A percentile compares a stretch with the other conserved stretches of the same genome.
phyloP scores from a whole-genome alignment of 2,797 vertebrate species.

The Gambelia wislizenii region DNA sequence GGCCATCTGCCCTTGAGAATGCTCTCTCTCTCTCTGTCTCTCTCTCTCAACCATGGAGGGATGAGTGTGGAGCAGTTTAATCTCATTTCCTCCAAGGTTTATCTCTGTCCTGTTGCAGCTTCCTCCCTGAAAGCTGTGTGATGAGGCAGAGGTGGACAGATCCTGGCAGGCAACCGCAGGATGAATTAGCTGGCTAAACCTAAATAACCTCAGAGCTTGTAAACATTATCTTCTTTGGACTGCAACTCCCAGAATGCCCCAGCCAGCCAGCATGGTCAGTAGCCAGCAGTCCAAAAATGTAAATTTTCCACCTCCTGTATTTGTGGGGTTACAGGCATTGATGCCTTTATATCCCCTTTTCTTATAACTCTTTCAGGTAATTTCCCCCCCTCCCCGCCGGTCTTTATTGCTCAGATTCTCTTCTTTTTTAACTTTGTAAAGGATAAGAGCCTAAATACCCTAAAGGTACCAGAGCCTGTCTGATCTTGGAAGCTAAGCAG shows the following conservation, averaged over 20 bases:
- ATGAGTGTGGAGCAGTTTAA: conserved; percentile 1
- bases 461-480: too few species aligned
- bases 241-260: too few species aligned
- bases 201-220: neutral
- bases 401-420: neutral
- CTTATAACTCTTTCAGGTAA: neutral
- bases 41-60: neutral
- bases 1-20: neutral
- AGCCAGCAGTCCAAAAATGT: too few species aligned
- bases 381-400: too few species aligned
- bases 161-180: neutral
- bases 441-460: too few species aligned
- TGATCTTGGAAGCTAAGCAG: too few species aligned
- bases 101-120: conserved; percentile 20
- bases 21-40: neutral
- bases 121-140: neutral
- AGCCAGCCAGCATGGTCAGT: too few species aligned
- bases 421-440: neutral
- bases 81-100: conserved; percentile 37
- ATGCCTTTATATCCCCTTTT: neutral
- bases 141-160: too few species aligned
- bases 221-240: too few species aligned
- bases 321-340: neutral
- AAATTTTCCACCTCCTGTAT: neutral
- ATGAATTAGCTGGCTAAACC: neutral